A percentile compares a stretch with the other conserved stretches of the same genome.
Conservation (phyloP, 2,113 vertebrate species). For the Saccopteryx bilineata region DNA sequence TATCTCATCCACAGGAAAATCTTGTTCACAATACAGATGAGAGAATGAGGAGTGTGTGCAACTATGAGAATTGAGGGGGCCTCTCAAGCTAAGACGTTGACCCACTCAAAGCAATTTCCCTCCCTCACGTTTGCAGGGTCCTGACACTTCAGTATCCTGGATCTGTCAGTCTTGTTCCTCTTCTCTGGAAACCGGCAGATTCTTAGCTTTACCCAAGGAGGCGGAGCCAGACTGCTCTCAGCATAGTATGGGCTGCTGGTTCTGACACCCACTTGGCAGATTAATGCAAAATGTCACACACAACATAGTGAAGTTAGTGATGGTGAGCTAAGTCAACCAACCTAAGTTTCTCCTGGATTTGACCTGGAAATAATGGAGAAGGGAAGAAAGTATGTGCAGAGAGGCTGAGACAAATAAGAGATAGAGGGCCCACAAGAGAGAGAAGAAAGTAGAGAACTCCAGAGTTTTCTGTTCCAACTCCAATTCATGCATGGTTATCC, state of each 20-base stretch:
- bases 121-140: background rate
- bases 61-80: background rate
- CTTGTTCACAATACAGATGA: background rate
- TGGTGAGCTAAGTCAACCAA: background rate
- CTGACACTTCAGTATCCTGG: background rate
- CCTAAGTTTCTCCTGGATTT: background rate
- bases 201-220: background rate
- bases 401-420: background rate
- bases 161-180: conserved; percentile 10
- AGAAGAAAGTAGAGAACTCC: background rate
- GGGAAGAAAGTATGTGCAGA: background rate
- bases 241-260: background rate
- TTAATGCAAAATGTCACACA: background rate
- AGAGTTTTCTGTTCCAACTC: background rate
- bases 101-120: background rate
- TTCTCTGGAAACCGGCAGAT: background rate
- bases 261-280: background rate
- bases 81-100: background rate
- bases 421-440: background rate
- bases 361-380: conserved; percentile 19
- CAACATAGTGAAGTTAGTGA: background rate
- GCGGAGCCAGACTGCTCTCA: background rate
- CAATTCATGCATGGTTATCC: background rate
- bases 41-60: rapidly evolving
- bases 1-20: background rate